Conservation (phyloP, 2,888 invertebrate species). For the Drosophila subsilvestris region DNA sequence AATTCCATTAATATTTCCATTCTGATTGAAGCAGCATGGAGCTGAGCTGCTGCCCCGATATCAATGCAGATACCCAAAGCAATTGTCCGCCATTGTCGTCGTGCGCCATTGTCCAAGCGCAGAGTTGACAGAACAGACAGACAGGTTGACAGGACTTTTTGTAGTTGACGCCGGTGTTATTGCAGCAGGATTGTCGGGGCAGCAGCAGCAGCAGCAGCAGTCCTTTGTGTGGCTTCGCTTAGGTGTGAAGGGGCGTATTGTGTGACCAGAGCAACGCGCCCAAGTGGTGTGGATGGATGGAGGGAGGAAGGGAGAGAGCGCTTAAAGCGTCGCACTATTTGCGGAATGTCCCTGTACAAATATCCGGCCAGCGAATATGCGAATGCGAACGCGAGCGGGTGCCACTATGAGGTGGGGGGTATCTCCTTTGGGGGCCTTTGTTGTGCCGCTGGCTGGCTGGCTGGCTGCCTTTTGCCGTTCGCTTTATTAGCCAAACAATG, state of each 20-base stretch:
- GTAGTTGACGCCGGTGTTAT: constrained; percentile 8
- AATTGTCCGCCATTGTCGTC: not conserved
- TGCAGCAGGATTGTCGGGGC: constrained; percentile 13
- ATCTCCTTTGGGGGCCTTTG: constrained; percentile 32
- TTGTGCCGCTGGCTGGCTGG: constrained; percentile 42
- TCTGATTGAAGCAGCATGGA: not conserved
- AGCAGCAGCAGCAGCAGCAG: too few relatives aligned
- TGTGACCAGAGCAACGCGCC: constrained; percentile 35
- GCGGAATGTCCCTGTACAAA: constrained; percentile 46
- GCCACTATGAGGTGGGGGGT: not conserved
- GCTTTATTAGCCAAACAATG: constrained; percentile 77
- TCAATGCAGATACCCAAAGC: not conserved
- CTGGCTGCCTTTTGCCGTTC: constrained; percentile 27
- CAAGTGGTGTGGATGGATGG: not conserved
- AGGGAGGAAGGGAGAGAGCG: constrained; percentile 5
- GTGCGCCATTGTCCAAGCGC: not conserved
- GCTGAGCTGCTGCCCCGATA: not conserved
- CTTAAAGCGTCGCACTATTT: constrained; percentile 59
- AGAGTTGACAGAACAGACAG: constrained; percentile 1
- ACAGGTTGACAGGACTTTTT: constrained; percentile 3
- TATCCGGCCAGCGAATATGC: constrained; percentile 31
- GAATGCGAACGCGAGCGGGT: too few relatives aligned
- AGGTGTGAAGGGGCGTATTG: constrained; percentile 72
- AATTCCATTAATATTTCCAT: not conserved
- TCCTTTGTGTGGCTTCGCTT: constrained; percentile 46